These are phyloP conservation scores for Diogma glabrata DNA, from an alignment of 2,888 invertebrate species.

Conservation along the genomic window DNA sequence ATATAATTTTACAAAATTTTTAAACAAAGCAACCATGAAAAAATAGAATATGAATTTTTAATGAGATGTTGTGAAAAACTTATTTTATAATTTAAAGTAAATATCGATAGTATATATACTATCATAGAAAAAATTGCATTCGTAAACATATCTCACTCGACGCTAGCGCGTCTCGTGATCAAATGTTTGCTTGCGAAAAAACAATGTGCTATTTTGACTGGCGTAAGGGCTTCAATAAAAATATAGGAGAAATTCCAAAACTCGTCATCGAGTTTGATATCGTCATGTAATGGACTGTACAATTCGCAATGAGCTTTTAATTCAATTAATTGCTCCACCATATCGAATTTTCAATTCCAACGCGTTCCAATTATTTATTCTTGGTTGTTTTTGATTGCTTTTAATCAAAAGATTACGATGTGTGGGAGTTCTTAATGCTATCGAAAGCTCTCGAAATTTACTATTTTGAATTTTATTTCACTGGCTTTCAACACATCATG, in stretches of 20 bases:
- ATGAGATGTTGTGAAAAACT: too few relatives aligned
- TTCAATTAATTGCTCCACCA: constrained; percentile 1
- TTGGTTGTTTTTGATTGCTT: not conserved
- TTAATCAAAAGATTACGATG: not conserved
- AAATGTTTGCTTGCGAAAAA: too few relatives aligned
- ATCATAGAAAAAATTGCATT: too few relatives aligned
- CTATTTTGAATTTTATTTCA: not conserved
- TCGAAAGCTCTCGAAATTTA: not conserved
- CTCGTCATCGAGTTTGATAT: not conserved
- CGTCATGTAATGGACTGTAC: not conserved
- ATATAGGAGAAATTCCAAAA: not conserved
- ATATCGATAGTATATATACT: too few relatives aligned
- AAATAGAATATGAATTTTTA: too few relatives aligned
- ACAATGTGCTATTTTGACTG: too few relatives aligned
- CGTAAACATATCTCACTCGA: too few relatives aligned
- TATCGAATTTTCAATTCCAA: not conserved
- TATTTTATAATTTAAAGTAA: too few relatives aligned
- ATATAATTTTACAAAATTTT: too few relatives aligned
- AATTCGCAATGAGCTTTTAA: not conserved
- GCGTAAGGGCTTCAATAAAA: too few relatives aligned
- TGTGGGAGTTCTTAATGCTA: constrained; percentile 1
- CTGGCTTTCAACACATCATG: not conserved
- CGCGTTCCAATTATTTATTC: not conserved
- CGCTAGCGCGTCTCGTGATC: too few relatives aligned
- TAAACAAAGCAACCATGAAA: too few relatives aligned